phyloP scores from a whole-genome alignment of 1,140 invertebrate species.

The Bombus breviceps region DNA sequence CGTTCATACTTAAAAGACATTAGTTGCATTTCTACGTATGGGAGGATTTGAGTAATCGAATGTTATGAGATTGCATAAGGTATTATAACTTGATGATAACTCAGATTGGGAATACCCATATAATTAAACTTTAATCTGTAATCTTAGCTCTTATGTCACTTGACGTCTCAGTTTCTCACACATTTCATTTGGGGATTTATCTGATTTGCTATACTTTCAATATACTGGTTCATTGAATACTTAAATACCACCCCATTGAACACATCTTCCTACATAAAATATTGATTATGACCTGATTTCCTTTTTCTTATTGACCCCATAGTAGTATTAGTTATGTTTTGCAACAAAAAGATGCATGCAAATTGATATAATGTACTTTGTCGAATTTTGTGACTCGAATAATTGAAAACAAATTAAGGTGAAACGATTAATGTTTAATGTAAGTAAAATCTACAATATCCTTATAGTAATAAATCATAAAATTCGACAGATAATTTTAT shows the following conservation, averaged over 20 bases:
- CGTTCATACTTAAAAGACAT: background rate
- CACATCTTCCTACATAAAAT: background rate
- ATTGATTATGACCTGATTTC: background rate
- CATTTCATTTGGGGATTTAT: too few relatives aligned
- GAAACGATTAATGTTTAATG: background rate
- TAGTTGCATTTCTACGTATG: background rate
- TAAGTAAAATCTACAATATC: background rate
- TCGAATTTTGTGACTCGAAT: slow-evolving; percentile 15
- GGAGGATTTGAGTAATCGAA: background rate
- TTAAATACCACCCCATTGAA: background rate
- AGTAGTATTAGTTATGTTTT: background rate
- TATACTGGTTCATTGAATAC: background rate
- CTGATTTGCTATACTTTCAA: background rate
- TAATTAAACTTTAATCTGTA: too few relatives aligned
- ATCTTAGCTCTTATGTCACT: background rate
- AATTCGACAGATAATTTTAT: slow-evolving; percentile 12
- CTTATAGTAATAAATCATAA: background rate
- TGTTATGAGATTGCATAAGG: background rate
- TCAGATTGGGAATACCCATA: background rate
- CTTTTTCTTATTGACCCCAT: background rate
- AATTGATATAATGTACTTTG: background rate
- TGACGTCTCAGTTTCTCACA: background rate
- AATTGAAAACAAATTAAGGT: background rate
- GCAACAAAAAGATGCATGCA: slow-evolving; percentile 14
- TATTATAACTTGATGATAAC: background rate